Conservation (phyloP, 2,113 vertebrate genomes). For the Sitta europaea region DNA sequence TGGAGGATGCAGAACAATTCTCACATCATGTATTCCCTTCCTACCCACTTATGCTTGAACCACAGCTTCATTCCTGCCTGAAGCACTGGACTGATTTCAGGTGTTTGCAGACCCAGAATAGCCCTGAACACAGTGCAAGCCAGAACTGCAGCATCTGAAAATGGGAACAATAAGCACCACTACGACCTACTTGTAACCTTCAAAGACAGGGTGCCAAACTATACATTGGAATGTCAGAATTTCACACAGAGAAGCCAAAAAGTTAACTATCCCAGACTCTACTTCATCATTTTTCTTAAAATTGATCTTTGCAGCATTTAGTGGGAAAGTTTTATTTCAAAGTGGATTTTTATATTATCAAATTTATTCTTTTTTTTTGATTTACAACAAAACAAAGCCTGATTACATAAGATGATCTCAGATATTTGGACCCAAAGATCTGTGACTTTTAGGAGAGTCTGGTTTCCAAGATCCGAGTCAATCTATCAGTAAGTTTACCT, state of each 20-base stretch:
- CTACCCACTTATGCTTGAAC: neutral
- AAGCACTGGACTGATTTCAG: neutral
- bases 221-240: neutral
- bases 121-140: neutral
- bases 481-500: neutral
- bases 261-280: neutral
- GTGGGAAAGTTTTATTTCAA: neutral
- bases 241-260: neutral
- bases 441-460: neutral
- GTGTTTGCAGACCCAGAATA: neutral
- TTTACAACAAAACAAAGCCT: neutral
- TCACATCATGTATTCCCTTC: neutral
- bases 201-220: neutral
- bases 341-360: neutral
- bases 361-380: neutral
- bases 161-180: neutral
- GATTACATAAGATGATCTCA: neutral
- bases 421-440: neutral
- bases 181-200: neutral
- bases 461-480: neutral
- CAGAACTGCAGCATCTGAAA: neutral
- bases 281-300: neutral
- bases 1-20: neutral
- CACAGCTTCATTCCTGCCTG: neutral
- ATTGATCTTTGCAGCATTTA: neutral